Conservation (phyloP, 2,888 invertebrate genomes). For the Leptinotarsa haldemani region DNA sequence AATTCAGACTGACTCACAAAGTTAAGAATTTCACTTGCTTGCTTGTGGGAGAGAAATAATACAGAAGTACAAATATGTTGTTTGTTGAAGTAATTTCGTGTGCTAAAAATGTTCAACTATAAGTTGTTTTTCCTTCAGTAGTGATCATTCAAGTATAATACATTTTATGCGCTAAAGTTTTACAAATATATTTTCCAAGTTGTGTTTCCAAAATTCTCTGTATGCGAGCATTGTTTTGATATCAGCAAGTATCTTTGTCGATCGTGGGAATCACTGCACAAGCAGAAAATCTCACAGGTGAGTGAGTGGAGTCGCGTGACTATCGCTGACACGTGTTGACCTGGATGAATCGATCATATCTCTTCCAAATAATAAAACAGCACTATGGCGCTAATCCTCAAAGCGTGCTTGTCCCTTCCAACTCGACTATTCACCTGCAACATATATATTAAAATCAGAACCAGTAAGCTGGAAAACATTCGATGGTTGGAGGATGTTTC, state of each 20-base stretch:
- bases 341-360: slow-evolving; percentile 20
- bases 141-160: too few relatives aligned
- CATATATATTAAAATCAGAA: slow-evolving; percentile 16
- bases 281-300: slow-evolving; percentile 20
- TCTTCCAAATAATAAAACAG: slow-evolving; percentile 23
- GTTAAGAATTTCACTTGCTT: too few relatives aligned
- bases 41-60: too few relatives aligned
- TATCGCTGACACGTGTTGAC: slow-evolving; percentile 12
- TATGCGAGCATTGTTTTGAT: neutral
- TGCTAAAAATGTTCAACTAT: too few relatives aligned
- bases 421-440: slow-evolving; percentile 24
- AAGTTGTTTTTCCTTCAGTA: too few relatives aligned
- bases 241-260: neutral
- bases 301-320: slow-evolving; percentile 18
- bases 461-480: neutral
- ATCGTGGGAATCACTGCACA: slow-evolving; percentile 18
- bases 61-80: too few relatives aligned
- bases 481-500: neutral
- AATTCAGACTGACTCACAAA: too few relatives aligned
- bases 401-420: slow-evolving; percentile 4
- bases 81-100: too few relatives aligned
- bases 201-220: too few relatives aligned
- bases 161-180: too few relatives aligned
- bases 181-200: too few relatives aligned
- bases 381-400: slow-evolving; percentile 11